phyloP scores from a whole-genome alignment of 1,140 invertebrate genomes.

The Drosophila neocordata region DNA sequence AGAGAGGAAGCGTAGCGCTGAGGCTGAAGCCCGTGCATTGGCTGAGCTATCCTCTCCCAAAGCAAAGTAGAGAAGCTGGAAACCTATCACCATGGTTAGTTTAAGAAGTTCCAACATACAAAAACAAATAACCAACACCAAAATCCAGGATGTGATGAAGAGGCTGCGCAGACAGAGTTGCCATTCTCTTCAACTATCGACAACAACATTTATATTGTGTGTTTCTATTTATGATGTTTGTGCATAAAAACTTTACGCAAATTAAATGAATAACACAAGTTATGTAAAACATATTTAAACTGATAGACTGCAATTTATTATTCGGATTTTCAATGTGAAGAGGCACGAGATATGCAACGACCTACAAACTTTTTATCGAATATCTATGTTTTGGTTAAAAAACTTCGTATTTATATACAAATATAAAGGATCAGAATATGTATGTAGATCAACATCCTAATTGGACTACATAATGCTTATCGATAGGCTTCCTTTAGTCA shows the following conservation, averaged over 20 bases:
- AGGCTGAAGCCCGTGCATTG: conserved; percentile 78
- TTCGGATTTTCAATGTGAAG: background rate
- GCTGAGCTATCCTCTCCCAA: conserved; percentile 66
- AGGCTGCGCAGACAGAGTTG: conserved; percentile 25
- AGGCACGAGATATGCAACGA: no score
- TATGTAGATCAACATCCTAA: no score
- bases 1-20: conserved; percentile 85
- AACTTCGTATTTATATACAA: no score
- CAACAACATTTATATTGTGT: conserved; percentile 37
- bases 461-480: no score
- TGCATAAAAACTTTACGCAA: conserved; percentile 41
- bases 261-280: conserved; percentile 41
- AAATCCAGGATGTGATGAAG: conserved; percentile 20
- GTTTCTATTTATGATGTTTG: conserved; percentile 31
- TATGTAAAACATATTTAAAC: conserved; percentile 48
- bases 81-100: conserved; percentile 25
- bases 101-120: conserved; percentile 32
- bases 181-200: conserved; percentile 20
- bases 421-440: no score
- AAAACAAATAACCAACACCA: conserved; percentile 40
- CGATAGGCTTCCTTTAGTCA: background rate
- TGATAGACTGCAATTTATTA: background rate
- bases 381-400: no score
- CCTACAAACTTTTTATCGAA: no score
- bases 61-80: conserved; percentile 32